phyloP scores from a whole-genome alignment of 2,113 vertebrate species.

The Malurus melanocephalus region DNA sequence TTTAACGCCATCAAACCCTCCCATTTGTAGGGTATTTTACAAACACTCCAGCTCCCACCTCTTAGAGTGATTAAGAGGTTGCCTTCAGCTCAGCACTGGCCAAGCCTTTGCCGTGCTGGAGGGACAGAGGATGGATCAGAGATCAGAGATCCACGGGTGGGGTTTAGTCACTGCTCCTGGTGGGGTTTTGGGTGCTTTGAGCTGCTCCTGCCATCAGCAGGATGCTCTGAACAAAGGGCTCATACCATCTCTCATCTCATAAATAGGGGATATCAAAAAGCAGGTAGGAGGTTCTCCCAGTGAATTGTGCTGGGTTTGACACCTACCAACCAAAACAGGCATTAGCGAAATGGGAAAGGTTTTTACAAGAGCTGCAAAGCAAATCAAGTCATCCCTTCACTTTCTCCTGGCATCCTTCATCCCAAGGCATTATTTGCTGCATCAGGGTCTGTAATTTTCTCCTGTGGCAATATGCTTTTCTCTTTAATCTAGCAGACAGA shows the following conservation, averaged over 20 bases:
- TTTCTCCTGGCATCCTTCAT: background rate
- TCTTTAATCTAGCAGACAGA: background rate
- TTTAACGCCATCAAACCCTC: slow-evolving; percentile 53
- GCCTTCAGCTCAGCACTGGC: background rate
- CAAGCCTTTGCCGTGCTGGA: background rate
- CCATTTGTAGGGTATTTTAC: slow-evolving; percentile 36
- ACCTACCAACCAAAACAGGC: background rate
- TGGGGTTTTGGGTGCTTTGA: background rate
- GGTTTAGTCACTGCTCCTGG: fast-evolving
- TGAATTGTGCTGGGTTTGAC: background rate
- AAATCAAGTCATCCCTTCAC: background rate
- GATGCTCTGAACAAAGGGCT: background rate
- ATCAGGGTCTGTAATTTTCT: background rate
- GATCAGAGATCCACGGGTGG: background rate
- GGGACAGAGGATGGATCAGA: background rate
- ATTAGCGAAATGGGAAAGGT: background rate
- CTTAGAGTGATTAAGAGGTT: slow-evolving; percentile 30
- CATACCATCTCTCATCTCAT: background rate
- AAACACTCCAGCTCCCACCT: slow-evolving; percentile 35
- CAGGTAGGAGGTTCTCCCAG: background rate
- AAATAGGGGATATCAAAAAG: background rate
- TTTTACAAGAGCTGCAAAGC: background rate
- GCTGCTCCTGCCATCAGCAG: background rate
- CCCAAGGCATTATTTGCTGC: background rate
- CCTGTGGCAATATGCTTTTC: background rate